A percentile compares a stretch with the other conserved stretches of the same genome.
Evolutionary conservation across 1,140 invertebrate species (phyloP).

Genomic region (Lamellibrachia luymesi): DNA sequence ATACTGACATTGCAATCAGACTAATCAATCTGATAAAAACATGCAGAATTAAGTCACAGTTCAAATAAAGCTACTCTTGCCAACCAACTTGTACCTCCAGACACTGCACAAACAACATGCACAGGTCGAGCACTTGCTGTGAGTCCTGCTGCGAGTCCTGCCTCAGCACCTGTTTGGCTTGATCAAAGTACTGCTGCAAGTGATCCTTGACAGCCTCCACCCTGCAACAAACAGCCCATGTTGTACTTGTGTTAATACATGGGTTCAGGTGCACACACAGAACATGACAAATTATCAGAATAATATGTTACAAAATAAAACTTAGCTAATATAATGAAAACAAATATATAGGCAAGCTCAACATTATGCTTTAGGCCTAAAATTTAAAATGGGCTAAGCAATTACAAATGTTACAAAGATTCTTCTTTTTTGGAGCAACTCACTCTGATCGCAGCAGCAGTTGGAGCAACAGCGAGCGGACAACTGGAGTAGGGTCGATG

Average conservation of each 20-base stretch:
- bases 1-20: background rate
- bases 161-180: slow-evolving; percentile 15
- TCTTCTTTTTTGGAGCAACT: background rate
- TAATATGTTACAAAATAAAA: background rate
- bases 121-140: slow-evolving; percentile 23
- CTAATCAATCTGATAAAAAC: background rate
- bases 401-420: background rate
- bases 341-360: background rate
- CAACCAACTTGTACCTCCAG: slow-evolving; percentile 35
- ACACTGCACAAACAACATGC: slow-evolving; percentile 40
- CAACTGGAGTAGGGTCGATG: slow-evolving; percentile 47
- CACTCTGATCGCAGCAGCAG: slow-evolving; percentile 40
- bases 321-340: background rate
- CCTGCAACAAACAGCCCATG: slow-evolving; percentile 20
- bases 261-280: background rate
- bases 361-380: too few species aligned
- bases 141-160: slow-evolving; percentile 1
- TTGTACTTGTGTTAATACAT: background rate
- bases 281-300: background rate
- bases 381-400: background rate
- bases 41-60: background rate
- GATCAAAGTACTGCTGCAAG: slow-evolving; percentile 29
- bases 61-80: background rate
- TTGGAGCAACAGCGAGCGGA: slow-evolving; percentile 45
- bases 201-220: slow-evolving; percentile 26